These are phyloP conservation scores for Austrofundulus limnaeus DNA, from an alignment of 2,113 vertebrate species.

Conservation along the genomic window DNA sequence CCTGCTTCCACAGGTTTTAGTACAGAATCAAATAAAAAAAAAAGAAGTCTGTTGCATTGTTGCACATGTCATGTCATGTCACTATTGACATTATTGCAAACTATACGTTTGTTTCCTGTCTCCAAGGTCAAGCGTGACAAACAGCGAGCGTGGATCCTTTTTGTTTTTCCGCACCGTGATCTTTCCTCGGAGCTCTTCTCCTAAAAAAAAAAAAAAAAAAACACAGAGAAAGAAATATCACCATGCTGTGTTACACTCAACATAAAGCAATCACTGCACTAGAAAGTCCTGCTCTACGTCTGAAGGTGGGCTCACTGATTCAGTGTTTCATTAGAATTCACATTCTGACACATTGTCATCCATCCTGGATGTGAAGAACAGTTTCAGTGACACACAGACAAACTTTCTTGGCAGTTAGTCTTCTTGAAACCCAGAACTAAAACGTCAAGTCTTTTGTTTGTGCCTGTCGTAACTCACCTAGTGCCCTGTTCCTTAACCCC, in stretches of 20 bases:
- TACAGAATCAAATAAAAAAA: not conserved
- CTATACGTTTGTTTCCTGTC: slow-evolving; percentile 83
- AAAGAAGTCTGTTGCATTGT: not conserved
- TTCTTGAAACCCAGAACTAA: not conserved
- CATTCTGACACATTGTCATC: not conserved
- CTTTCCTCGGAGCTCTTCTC: slow-evolving; percentile 85
- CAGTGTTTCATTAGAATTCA: not conserved
- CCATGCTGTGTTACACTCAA: not conserved
- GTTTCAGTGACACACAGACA: not conserved
- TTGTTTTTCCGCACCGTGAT: slow-evolving; percentile 87
- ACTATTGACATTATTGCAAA: slow-evolving; percentile 77
- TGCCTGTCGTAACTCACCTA: not conserved
- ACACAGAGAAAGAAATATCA: not conserved
- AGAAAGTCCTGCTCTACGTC: not conserved
- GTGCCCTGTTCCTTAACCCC: not conserved
- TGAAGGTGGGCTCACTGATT: not conserved
- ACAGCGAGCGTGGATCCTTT: slow-evolving; percentile 90
- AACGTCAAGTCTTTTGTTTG: not conserved
- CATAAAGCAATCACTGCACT: not conserved
- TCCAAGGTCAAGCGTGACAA: slow-evolving; percentile 82
- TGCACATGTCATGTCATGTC: not conserved
- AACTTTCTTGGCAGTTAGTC: not conserved
- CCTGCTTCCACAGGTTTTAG: not conserved
- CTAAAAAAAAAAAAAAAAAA: slow-evolving; percentile 67
- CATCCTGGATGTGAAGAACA: not conserved